Evolutionary conservation across 2,888 invertebrate genomes (phyloP).

Genomic region (Chrysodeixis includens): DNA sequence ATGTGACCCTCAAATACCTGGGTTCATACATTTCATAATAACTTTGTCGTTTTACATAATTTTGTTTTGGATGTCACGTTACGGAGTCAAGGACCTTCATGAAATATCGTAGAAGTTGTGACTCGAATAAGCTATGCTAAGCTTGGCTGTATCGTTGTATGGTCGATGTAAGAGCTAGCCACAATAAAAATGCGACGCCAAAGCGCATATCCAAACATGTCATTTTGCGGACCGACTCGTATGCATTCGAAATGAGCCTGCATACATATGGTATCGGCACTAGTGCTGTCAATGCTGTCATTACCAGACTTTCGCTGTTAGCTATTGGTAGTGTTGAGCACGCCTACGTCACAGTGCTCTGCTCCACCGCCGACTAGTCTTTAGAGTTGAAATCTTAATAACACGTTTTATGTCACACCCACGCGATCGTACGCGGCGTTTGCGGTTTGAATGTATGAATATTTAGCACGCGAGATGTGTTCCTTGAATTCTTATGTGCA

Average conservation of each 20-base stretch:
- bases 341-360: conserved; percentile 53
- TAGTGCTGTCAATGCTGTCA: conserved; percentile 37
- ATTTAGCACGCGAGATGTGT: conserved; percentile 49
- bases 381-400: conserved; percentile 77
- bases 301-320: conserved; percentile 50
- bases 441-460: conserved; percentile 62
- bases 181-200: conserved; percentile 31
- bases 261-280: conserved; percentile 27
- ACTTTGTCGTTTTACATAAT: conserved; percentile 7
- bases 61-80: background rate
- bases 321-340: conserved; percentile 52
- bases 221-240: conserved; percentile 23
- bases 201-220: conserved; percentile 30
- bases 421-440: conserved; percentile 58
- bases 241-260: conserved; percentile 31
- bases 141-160: too few relatives aligned
- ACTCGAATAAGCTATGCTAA: conserved; percentile 15
- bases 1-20: conserved; percentile 34
- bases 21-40: conserved; percentile 20
- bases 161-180: background rate
- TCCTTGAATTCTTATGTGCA: conserved; percentile 53
- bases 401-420: conserved; percentile 72
- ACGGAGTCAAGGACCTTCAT: conserved; percentile 10
- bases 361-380: conserved; percentile 64
- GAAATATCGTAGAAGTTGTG: conserved; percentile 4